A percentile compares a stretch with the other conserved stretches of the same genome.
phyloP scores from a whole-genome alignment of 2,113 vertebrate genomes.

The Burhinus oedicnemus region DNA sequence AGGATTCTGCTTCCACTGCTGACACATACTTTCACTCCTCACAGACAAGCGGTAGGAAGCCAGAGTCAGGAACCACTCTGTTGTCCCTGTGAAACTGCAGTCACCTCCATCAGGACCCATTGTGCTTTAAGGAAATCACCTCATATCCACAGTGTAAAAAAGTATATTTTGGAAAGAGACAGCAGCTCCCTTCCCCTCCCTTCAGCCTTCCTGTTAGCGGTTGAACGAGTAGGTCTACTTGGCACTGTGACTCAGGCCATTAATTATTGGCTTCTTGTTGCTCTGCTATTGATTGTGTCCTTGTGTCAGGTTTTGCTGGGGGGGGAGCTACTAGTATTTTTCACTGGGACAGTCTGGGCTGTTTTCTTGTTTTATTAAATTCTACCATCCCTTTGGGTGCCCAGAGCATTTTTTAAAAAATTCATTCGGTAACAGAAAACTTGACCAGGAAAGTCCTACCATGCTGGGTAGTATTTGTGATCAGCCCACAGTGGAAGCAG shows the following conservation, averaged over 20 bases:
- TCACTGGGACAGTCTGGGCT: neutral
- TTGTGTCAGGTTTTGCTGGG: neutral
- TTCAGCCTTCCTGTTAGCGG: neutral
- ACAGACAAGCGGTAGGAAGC: neutral
- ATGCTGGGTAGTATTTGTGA: neutral
- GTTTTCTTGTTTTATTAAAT: neutral
- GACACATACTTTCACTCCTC: neutral
- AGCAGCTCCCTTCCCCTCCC: neutral
- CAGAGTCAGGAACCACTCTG: neutral
- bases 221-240: accelerated
- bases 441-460: neutral
- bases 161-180: neutral
- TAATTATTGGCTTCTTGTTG: neutral
- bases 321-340: neutral
- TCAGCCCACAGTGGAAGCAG: neutral
- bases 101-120: neutral
- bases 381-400: neutral
- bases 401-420: neutral
- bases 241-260: accelerated
- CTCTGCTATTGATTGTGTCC: neutral
- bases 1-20: neutral
- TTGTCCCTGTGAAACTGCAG: neutral
- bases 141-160: neutral
- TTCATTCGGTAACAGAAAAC: neutral
- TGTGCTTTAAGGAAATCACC: neutral